Percentiles rank a stretch among this genome's conserved stretches.
Conservation (phyloP, 2,113 vertebrate species). For the Lepus timidus region DNA sequence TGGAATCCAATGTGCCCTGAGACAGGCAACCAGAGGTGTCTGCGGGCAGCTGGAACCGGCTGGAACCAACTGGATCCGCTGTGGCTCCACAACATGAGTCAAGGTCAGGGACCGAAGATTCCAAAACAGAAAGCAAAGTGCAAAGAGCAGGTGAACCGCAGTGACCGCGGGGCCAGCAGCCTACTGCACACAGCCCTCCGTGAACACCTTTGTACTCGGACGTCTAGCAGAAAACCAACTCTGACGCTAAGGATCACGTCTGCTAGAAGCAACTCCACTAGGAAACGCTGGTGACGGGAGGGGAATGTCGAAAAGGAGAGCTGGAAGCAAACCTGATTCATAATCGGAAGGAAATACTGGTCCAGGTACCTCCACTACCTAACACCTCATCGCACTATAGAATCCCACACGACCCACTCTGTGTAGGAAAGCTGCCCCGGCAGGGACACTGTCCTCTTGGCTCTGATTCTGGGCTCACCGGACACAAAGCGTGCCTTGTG, state of each 20-base stretch:
- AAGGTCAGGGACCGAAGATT: neutral
- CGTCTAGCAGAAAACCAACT: slow-evolving; percentile 16
- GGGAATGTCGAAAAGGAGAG: neutral
- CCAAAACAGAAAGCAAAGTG: neutral
- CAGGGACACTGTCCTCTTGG: neutral
- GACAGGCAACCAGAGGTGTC: neutral
- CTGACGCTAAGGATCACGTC: neutral
- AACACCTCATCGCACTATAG: neutral
- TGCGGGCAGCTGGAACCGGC: too few relatives aligned
- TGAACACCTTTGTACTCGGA: neutral
- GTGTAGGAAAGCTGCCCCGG: neutral
- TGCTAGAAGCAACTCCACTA: neutral
- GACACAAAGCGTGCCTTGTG: neutral
- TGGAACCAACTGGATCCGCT: neutral
- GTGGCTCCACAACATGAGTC: neutral
- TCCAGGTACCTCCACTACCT: neutral
- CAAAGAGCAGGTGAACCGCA: neutral
- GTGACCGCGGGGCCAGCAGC: too few relatives aligned
- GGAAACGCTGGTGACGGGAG: neutral
- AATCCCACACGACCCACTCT: neutral
- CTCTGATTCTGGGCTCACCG: neutral
- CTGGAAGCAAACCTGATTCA: neutral
- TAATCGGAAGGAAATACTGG: slow-evolving; percentile 26
- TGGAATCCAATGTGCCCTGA: neutral
- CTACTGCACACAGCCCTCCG: neutral